phyloP scores from a whole-genome alignment of 1,140 invertebrate species.

The Ditylenchus dipsaci region DNA sequence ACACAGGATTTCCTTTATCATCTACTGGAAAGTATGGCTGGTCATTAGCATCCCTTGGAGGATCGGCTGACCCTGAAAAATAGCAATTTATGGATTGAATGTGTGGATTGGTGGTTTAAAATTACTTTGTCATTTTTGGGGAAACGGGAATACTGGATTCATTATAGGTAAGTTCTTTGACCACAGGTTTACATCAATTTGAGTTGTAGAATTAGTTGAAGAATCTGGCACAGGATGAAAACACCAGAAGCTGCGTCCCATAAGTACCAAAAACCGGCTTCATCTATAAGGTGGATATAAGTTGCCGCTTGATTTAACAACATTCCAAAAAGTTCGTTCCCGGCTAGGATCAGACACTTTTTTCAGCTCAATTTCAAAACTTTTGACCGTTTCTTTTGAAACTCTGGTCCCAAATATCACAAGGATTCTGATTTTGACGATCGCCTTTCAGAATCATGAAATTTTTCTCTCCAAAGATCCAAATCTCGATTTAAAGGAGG shows the following conservation, averaged over 20 bases:
- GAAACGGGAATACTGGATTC: slow-evolving; percentile 33
- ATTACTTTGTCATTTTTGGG: slow-evolving; percentile 2
- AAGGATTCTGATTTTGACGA: too few relatives aligned
- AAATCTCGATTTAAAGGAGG: too few relatives aligned
- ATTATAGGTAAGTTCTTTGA: slow-evolving; percentile 31
- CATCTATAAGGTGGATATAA: slow-evolving; percentile 13
- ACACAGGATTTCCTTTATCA: slow-evolving; percentile 25
- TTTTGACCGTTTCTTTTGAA: too few relatives aligned
- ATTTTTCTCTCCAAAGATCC: too few relatives aligned
- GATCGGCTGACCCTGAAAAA: not conserved
- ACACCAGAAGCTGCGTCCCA: slow-evolving; percentile 16
- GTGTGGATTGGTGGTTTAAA: not conserved
- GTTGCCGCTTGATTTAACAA: too few relatives aligned
- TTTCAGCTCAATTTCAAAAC: too few relatives aligned
- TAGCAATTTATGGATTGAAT: too few relatives aligned
- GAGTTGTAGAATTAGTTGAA: not conserved
- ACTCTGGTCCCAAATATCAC: too few relatives aligned
- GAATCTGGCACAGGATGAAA: slow-evolving; percentile 13
- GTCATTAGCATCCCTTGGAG: slow-evolving; percentile 32
- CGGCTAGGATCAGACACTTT: too few relatives aligned
- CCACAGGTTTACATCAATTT: not conserved
- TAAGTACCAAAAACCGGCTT: slow-evolving; percentile 25
- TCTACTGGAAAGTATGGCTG: slow-evolving; percentile 39
- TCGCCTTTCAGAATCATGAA: too few relatives aligned
- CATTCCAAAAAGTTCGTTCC: too few relatives aligned